A percentile compares a stretch with the other conserved stretches of the same genome.
phyloP scores from a whole-genome alignment of 2,888 invertebrate species.

The Dryadula phaetusa region DNA sequence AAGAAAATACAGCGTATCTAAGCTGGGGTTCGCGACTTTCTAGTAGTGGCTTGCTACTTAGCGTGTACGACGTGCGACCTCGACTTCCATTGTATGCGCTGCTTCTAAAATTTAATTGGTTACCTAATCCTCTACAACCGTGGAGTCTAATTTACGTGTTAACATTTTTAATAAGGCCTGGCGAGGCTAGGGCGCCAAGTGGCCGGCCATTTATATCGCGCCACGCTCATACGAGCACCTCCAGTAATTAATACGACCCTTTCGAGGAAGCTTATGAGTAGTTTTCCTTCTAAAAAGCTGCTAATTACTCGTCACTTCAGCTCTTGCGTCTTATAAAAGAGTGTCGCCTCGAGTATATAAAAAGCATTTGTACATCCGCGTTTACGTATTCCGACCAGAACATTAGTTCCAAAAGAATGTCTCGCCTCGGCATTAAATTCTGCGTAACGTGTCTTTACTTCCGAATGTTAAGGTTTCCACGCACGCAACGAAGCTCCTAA shows the following conservation, averaged over 20 bases:
- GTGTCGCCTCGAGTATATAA: slow-evolving; percentile 43
- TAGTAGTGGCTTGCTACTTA: slow-evolving; percentile 53
- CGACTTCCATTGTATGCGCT: slow-evolving; percentile 66
- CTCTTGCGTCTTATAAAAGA: slow-evolving; percentile 57
- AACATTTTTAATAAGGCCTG: slow-evolving; percentile 83
- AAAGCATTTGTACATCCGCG: slow-evolving; percentile 14
- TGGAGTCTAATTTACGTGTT: slow-evolving; percentile 82
- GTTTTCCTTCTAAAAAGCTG: slow-evolving; percentile 79
- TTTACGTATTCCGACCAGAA: slow-evolving; percentile 38
- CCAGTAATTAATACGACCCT: slow-evolving; percentile 81
- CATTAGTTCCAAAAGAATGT: slow-evolving; percentile 62
- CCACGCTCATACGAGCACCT: slow-evolving; percentile 74
- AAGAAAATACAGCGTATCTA: slow-evolving; percentile 56
- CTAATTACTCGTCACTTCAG: slow-evolving; percentile 76
- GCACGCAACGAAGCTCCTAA: slow-evolving; percentile 74
- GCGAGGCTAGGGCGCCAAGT: slow-evolving; percentile 79
- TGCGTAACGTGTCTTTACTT: slow-evolving; percentile 74
- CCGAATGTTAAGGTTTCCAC: slow-evolving; percentile 75
- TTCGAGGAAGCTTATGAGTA: slow-evolving; percentile 83
- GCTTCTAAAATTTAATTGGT: slow-evolving; percentile 81
- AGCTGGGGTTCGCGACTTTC: slow-evolving; percentile 52
- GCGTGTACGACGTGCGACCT: slow-evolving; percentile 56
- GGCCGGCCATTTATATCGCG: slow-evolving; percentile 78
- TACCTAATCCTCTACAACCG: slow-evolving; percentile 76
- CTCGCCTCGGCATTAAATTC: slow-evolving; percentile 74